A percentile compares a stretch with the other conserved stretches of the same genome.
These are phyloP conservation scores for Polietes domitor DNA, from an alignment of 2,888 invertebrate genomes.

Conservation along the genomic window DNA sequence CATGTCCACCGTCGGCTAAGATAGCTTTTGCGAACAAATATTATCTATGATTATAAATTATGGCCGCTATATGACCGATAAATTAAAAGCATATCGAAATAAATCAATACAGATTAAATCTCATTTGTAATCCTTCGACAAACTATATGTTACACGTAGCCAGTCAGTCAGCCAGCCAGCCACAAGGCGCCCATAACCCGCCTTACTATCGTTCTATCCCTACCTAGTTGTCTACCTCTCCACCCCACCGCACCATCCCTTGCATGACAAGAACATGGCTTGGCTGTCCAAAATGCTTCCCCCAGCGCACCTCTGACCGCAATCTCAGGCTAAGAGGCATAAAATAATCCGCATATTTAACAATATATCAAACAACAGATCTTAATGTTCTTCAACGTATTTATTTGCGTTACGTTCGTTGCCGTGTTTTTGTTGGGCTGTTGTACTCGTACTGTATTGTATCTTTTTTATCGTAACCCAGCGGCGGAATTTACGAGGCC, in stretches of 20 bases:
- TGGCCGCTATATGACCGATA: constrained; percentile 60
- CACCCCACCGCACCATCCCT: not conserved
- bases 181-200: constrained; percentile 10
- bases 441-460: no score
- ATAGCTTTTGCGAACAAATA: not conserved
- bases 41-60: constrained; percentile 62
- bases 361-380: constrained; percentile 50
- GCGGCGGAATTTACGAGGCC: no score
- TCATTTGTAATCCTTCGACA: constrained; percentile 68
- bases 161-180: no score
- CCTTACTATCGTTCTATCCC: not conserved
- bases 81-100: constrained; percentile 77
- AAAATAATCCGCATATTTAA: constrained; percentile 49
- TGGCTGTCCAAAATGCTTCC: not conserved
- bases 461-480: not conserved
- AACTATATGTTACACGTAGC: constrained; percentile 18
- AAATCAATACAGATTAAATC: constrained; percentile 80
- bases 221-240: no score
- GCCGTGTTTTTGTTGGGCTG: not conserved
- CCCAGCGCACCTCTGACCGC: constrained; percentile 5
- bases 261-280: not conserved
- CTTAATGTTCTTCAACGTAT: constrained; percentile 32
- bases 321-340: constrained; percentile 46
- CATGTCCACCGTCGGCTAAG: not conserved
- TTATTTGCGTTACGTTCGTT: not conserved